A percentile compares a stretch with the other conserved stretches of the same genome.
phyloP scores from a whole-genome alignment of 2,797 vertebrate species.

The Alectoris magna region DNA sequence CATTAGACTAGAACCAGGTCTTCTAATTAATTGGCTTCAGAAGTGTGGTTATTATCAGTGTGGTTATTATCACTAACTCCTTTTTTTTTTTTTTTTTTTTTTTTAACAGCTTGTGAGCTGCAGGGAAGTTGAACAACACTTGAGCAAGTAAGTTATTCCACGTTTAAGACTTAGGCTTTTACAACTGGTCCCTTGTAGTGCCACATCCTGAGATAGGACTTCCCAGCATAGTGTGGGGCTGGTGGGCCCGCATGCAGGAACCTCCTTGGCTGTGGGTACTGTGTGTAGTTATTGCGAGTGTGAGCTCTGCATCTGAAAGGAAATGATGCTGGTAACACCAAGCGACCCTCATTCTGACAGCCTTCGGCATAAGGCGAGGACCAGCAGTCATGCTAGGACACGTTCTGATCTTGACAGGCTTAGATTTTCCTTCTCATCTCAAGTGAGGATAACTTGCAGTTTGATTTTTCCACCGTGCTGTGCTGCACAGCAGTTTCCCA shows the following conservation, averaged over 20 bases:
- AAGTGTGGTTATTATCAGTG: background rate
- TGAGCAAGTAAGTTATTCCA: background rate
- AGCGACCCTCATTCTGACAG: background rate
- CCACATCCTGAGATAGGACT: background rate
- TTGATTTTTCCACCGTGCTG: slow-evolving; percentile 14
- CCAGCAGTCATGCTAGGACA: background rate
- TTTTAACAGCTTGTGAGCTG: background rate
- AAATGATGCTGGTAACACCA: background rate
- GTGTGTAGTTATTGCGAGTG: background rate
- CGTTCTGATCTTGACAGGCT: background rate
- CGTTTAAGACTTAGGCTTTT: background rate
- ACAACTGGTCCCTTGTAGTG: background rate
- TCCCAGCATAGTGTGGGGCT: background rate
- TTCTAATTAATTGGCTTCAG: background rate
- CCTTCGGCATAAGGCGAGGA: background rate
- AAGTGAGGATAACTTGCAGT: background rate
- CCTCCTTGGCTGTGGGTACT: background rate
- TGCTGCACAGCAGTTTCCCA: background rate
- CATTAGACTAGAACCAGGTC: background rate
- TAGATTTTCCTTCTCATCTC: background rate
- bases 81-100: background rate
- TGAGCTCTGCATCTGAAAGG: background rate
- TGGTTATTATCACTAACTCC: background rate
- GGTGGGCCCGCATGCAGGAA: background rate
- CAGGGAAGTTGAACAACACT: background rate